phyloP scores from a whole-genome alignment of 92 coral and sea anemone species.

The Metridium senile region DNA sequence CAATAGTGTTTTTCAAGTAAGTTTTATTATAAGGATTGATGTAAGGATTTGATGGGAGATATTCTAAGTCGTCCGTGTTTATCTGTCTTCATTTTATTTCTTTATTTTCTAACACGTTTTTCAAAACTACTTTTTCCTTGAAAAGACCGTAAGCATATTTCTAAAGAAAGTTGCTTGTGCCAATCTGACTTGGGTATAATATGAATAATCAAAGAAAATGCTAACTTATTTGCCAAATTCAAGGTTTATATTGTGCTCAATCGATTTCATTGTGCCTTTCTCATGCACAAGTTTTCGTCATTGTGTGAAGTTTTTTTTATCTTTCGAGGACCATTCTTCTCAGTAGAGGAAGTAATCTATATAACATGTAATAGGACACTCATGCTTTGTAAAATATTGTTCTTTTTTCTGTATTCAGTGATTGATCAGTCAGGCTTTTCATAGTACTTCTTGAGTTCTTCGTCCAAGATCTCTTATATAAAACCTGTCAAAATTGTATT shows the following conservation, averaged over 20 bases:
- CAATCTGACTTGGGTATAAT: background rate
- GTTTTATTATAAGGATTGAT: background rate
- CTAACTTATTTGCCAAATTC: background rate
- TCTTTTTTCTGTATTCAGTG: background rate
- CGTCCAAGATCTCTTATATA: background rate
- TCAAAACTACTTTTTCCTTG: background rate
- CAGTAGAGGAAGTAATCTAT: background rate
- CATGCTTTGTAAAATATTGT: background rate
- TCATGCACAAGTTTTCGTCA: background rate
- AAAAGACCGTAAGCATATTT: background rate
- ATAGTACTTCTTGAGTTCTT: background rate
- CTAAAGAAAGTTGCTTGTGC: background rate
- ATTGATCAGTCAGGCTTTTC: background rate
- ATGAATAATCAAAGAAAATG: background rate
- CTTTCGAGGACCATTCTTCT: background rate
- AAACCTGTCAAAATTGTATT: background rate
- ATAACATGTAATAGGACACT: background rate
- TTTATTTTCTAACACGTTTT: background rate
- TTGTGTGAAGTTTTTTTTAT: background rate
- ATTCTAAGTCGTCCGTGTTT: background rate
- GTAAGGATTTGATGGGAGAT: too few species aligned
- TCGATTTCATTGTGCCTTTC: background rate
- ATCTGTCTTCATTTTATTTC: conserved; percentile 2
- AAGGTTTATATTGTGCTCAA: conserved; percentile 5
- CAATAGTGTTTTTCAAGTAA: conserved; percentile 94